These are phyloP conservation scores for Hippocampus barbouri DNA, from an alignment of 2,113 vertebrate species.

Conservation along the genomic window DNA sequence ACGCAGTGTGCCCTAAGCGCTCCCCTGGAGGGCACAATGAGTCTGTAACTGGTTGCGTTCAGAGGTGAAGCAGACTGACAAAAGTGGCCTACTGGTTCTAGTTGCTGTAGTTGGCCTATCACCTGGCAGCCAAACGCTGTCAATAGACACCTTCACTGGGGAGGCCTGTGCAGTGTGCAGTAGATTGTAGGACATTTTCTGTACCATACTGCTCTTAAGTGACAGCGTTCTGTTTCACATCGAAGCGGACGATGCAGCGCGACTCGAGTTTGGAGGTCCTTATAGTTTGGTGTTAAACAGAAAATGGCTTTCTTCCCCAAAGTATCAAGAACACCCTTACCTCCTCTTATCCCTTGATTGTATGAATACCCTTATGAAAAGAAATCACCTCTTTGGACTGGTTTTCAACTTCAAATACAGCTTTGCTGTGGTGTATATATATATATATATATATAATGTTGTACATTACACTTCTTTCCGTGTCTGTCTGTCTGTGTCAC, in stretches of 20 bases:
- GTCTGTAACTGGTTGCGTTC: conserved; percentile 68
- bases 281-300: conserved; percentile 96
- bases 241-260: conserved; percentile 66
- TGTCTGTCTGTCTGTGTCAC: conserved; percentile 84
- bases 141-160: conserved; percentile 84
- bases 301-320: conserved; percentile 97
- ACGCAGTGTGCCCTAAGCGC: conserved; percentile 80
- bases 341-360: conserved; percentile 99
- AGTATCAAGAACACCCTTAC: conserved; percentile 99
- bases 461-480: conserved; percentile 98
- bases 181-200: conserved; percentile 97
- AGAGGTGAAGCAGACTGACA: conserved; percentile 69
- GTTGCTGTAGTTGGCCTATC: conserved; percentile 80
- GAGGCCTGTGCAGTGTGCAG: conserved; percentile 98
- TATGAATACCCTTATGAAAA: conserved; percentile 90
- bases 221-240: conserved; percentile 91
- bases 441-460: conserved; percentile 96
- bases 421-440: conserved; percentile 95
- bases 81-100: conserved; percentile 83
- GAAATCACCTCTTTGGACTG: conserved; percentile 99
- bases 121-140: conserved; percentile 84
- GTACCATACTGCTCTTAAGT: conserved; percentile 91
- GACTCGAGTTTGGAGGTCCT: conserved; percentile 92
- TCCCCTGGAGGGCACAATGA: conserved; percentile 67
- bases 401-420: conserved; percentile 98